Percentiles rank a stretch among this genome's conserved stretches.
These are phyloP conservation scores for Monoplex corrugatus DNA, from an alignment of 2,888 invertebrate genomes.

Conservation along the genomic window DNA sequence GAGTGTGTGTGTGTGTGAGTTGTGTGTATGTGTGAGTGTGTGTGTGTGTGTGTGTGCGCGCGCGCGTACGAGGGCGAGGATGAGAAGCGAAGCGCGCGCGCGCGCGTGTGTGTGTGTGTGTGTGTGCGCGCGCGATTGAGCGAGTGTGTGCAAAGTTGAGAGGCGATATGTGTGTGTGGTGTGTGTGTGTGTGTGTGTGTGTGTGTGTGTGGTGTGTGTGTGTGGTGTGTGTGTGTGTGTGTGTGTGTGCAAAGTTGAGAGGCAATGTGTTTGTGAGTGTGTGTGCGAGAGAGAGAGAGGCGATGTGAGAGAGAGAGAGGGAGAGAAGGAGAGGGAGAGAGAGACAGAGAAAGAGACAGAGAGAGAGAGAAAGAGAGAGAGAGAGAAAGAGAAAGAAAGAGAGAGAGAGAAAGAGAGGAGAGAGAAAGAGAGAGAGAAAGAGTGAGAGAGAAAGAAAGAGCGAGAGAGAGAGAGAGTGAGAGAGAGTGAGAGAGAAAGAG, in stretches of 20 bases:
- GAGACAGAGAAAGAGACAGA: conserved; percentile 28
- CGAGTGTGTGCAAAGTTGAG: too few species aligned
- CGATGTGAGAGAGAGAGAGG: conserved; percentile 25
- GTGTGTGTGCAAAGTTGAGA: background rate
- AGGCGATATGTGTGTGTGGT: too few species aligned
- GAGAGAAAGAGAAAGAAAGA: conserved; percentile 15
- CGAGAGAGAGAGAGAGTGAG: conserved; percentile 8
- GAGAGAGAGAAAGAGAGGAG: background rate
- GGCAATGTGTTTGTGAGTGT: background rate
- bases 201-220: too few species aligned
- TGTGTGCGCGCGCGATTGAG: too few species aligned
- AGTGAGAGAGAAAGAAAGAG: background rate
- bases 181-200: too few species aligned
- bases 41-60: background rate
- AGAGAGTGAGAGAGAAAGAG: conserved; percentile 20
- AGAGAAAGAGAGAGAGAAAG: background rate
- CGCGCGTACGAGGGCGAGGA: too few species aligned
- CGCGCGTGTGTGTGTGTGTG: too few species aligned
- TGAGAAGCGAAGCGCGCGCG: too few species aligned
- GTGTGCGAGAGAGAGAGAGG: conserved; percentile 30
- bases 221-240: background rate
- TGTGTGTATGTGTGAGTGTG: background rate
- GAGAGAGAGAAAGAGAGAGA: conserved; percentile 25
- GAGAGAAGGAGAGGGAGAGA: conserved; percentile 34
- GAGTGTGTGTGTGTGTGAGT: background rate